Conservation (phyloP, 2,113 vertebrate species). For the Myrmecobius fasciatus region DNA sequence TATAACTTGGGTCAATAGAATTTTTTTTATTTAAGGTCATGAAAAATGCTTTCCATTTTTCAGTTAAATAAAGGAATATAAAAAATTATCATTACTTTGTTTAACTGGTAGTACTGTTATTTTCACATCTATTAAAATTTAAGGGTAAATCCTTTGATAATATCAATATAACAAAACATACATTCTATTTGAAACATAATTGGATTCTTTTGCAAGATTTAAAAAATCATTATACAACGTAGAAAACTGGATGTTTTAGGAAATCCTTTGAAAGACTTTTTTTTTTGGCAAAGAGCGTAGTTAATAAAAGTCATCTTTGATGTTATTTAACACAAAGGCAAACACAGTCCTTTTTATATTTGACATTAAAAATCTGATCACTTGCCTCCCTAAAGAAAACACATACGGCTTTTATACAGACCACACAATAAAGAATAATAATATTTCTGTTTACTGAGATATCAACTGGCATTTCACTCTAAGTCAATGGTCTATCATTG, state of each 20-base stretch:
- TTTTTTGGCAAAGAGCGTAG: constrained; percentile 63
- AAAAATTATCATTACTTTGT: constrained; percentile 39
- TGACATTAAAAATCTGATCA: constrained; percentile 95
- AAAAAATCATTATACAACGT: constrained; percentile 42
- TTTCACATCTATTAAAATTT: constrained; percentile 1
- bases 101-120: constrained; percentile 25
- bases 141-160: constrained; percentile 1
- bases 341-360: constrained; percentile 85
- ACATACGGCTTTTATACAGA: constrained; percentile 87
- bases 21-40: neutral
- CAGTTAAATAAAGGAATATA: neutral
- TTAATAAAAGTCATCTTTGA: constrained; percentile 80
- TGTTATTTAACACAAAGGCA: constrained; percentile 81
- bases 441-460: constrained; percentile 95
- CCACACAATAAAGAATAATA: constrained; percentile 92
- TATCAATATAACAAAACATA: constrained; percentile 32
- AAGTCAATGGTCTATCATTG: constrained; percentile 88
- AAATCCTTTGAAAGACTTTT: constrained; percentile 52
- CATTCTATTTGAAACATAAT: constrained; percentile 35
- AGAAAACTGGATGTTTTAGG: constrained; percentile 6
- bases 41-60: neutral
- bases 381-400: constrained; percentile 89
- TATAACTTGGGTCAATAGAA: neutral
- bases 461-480: constrained; percentile 92
- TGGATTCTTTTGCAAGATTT: constrained; percentile 25